A percentile compares a stretch with the other conserved stretches of the same genome.
Evolutionary conservation across 2,113 vertebrate species (phyloP).

Genomic region (Anthoscopus minutus): DNA sequence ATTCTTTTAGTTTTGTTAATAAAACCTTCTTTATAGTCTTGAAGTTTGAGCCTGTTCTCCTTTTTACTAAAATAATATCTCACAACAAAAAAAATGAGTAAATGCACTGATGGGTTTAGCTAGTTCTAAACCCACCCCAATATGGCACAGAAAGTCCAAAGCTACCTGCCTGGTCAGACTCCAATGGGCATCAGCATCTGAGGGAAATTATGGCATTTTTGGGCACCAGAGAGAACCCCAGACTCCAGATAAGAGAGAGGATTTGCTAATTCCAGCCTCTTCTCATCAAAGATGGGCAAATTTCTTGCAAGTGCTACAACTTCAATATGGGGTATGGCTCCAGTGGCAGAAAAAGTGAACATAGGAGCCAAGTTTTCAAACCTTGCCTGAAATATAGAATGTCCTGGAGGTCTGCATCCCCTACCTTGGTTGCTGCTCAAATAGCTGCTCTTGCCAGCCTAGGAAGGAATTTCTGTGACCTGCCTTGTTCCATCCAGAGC

Average conservation of each 20-base stretch:
- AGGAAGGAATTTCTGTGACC: background rate
- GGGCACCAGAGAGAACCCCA: background rate
- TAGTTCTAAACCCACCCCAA: no score
- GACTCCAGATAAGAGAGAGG: background rate
- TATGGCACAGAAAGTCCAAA: background rate
- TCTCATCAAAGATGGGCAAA: background rate
- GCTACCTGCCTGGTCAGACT: background rate
- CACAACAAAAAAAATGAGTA: no score
- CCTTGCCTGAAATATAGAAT: fast-evolving
- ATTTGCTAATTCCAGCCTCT: background rate
- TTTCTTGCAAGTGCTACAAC: background rate
- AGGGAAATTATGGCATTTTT: background rate
- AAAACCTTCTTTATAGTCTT: no score
- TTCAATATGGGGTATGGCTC: background rate
- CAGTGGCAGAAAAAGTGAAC: background rate
- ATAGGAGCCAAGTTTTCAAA: background rate
- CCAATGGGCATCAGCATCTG: background rate
- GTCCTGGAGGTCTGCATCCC: background rate
- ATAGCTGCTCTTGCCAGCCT: background rate
- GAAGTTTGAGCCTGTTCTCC: no score
- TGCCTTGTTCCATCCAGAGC: background rate
- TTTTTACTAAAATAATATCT: no score
- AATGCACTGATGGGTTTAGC: no score
- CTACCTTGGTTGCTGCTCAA: background rate
- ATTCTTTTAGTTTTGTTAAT: no score